phyloP scores from a whole-genome alignment of 2,113 vertebrate genomes.

The Notiomystis cincta region DNA sequence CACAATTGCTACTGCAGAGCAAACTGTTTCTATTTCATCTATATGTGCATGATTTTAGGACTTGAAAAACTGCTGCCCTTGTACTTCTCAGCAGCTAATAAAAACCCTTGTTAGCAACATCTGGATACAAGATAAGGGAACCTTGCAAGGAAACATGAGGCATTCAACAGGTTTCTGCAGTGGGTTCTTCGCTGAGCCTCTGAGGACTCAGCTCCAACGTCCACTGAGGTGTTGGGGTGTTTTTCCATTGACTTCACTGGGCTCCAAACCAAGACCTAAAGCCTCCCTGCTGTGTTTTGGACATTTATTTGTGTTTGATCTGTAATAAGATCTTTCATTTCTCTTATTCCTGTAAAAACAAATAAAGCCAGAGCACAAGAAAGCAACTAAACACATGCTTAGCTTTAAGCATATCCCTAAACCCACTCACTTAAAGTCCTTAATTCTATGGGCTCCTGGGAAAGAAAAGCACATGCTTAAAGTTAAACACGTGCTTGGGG shows the following conservation, averaged over 20 bases:
- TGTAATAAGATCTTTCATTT: slow-evolving; percentile 55
- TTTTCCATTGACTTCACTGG: slow-evolving; percentile 57
- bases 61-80: background rate
- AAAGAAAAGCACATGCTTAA: background rate
- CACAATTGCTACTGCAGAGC: background rate
- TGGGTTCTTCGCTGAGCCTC: background rate
- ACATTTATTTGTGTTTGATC: slow-evolving; percentile 53
- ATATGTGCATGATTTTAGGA: background rate
- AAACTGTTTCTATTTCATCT: background rate
- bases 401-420: slow-evolving; percentile 28
- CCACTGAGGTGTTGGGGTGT: slow-evolving; percentile 33
- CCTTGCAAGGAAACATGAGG: slow-evolving; percentile 42
- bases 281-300: slow-evolving; percentile 41
- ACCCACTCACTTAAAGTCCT: background rate
- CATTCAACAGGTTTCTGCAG: slow-evolving; percentile 26
- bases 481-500: slow-evolving; percentile 53
- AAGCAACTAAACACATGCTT: slow-evolving; percentile 47
- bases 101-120: slow-evolving; percentile 58
- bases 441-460: background rate
- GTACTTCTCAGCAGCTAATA: slow-evolving; percentile 52
- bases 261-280: slow-evolving; percentile 49
- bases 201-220: background rate
- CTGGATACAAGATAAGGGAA: slow-evolving; percentile 49
- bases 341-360: slow-evolving; percentile 54
- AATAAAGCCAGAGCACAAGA: slow-evolving; percentile 25